These are phyloP conservation scores for Glaucomys volans DNA, from an alignment of 2,113 vertebrate species.

Conservation along the genomic window DNA sequence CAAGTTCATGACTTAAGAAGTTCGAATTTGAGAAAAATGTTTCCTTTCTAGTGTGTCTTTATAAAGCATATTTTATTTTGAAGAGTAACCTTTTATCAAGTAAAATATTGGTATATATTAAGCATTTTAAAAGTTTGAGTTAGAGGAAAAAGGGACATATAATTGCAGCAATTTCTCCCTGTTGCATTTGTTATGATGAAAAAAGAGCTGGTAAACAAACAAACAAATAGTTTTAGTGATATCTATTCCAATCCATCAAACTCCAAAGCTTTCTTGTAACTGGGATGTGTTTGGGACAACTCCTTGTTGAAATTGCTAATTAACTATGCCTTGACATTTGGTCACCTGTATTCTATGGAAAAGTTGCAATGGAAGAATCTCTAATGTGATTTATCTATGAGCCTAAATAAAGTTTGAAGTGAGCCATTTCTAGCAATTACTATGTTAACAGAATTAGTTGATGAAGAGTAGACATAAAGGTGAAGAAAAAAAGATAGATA, in stretches of 20 bases:
- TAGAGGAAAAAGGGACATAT: neutral
- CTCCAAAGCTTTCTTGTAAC: neutral
- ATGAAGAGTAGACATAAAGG: neutral
- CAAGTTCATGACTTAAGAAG: neutral
- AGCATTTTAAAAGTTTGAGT: neutral
- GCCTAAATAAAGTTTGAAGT: neutral
- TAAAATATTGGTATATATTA: neutral
- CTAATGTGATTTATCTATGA: neutral
- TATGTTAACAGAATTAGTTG: slow-evolving; percentile 11
- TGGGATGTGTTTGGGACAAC: neutral
- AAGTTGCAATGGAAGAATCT: neutral
- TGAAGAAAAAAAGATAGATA: neutral
- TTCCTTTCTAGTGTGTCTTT: neutral
- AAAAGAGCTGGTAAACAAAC: neutral
- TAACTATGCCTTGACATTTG: neutral
- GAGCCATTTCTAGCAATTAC: neutral
- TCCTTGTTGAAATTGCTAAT: neutral
- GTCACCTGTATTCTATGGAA: neutral
- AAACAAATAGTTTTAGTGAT: neutral
- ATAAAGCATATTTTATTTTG: neutral
- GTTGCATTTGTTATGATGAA: neutral
- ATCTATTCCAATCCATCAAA: neutral
- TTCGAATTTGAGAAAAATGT: neutral
- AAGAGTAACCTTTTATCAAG: neutral
- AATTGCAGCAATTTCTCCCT: neutral